Conservation (phyloP, 2,113 vertebrate genomes). For the Pogonocichla stellata region DNA sequence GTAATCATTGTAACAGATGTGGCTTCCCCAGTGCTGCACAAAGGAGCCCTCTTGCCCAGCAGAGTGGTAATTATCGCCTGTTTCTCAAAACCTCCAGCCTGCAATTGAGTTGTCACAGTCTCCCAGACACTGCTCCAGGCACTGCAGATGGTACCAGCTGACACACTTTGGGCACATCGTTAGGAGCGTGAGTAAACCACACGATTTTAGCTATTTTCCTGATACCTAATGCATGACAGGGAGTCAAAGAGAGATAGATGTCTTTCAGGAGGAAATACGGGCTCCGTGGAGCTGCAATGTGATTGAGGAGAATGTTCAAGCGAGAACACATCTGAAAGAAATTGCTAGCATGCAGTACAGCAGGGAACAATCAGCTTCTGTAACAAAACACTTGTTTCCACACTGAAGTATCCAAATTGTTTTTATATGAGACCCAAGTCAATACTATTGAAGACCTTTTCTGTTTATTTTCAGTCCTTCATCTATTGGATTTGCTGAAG, state of each 20-base stretch:
- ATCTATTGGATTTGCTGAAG: constrained; percentile 29
- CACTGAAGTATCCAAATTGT: neutral
- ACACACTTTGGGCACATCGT: constrained; percentile 55
- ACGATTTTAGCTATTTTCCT: constrained; percentile 49
- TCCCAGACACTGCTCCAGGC: constrained; percentile 73
- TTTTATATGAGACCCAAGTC: constrained; percentile 22
- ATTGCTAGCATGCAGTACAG: neutral
- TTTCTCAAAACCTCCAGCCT: constrained; percentile 69
- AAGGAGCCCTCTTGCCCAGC: constrained; percentile 26
- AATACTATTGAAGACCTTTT: neutral
- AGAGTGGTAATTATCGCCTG: constrained; percentile 66
- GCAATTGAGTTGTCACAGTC: constrained; percentile 75
- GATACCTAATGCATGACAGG: neutral
- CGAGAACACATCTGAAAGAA: constrained; percentile 34
- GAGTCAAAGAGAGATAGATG: neutral
- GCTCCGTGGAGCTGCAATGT: neutral
- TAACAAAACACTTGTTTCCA: constrained; percentile 10
- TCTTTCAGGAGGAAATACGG: neutral
- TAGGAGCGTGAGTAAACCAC: constrained; percentile 69
- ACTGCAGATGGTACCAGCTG: constrained; percentile 76
- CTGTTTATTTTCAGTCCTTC: constrained; percentile 31
- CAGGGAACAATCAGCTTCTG: neutral
- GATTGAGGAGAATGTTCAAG: neutral
- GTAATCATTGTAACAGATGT: constrained; percentile 75
- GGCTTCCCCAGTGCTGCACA: constrained; percentile 28